Percentiles rank a stretch among this genome's conserved stretches.
These are phyloP conservation scores for Drosophila maculinotata DNA, from an alignment of 2,888 invertebrate genomes.

Conservation along the genomic window DNA sequence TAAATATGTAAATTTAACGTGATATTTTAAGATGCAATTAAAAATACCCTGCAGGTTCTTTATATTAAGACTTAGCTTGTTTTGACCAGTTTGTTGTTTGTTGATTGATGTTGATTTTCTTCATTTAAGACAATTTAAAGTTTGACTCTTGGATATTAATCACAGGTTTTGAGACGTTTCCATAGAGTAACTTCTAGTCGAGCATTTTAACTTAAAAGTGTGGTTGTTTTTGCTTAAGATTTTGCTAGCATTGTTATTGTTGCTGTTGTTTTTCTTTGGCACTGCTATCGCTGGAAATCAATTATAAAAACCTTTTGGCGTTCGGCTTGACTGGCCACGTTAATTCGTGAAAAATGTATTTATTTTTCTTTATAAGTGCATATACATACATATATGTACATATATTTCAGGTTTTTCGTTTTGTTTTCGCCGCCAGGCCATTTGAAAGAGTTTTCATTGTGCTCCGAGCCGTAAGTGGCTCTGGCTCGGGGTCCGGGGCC, in stretches of 20 bases:
- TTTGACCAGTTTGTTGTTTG: too few species aligned
- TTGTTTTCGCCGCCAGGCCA: conserved; percentile 39
- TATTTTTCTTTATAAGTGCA: conserved; percentile 48
- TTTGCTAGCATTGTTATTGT: conserved; percentile 6
- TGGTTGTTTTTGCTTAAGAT: conserved; percentile 17
- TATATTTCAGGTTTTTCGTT: conserved; percentile 35
- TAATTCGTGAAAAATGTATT: conserved; percentile 76
- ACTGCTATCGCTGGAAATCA: conserved; percentile 74
- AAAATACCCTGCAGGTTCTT: too few species aligned
- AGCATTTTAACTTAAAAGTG: not conserved
- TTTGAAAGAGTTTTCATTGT: conserved; percentile 78
- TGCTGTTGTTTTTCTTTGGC: conserved; percentile 44
- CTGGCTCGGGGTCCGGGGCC: conserved; percentile 21
- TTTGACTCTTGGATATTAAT: too few species aligned
- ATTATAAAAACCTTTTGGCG: conserved; percentile 76
- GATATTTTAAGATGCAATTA: too few species aligned
- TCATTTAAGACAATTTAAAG: too few species aligned
- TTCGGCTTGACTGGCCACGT: conserved; percentile 73
- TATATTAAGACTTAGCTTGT: too few species aligned
- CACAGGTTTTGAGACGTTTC: too few species aligned
- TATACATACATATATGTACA: not conserved
- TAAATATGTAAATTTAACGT: too few species aligned
- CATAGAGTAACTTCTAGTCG: conserved; percentile 6
- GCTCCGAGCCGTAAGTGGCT: conserved; percentile 61
- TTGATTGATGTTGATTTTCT: too few species aligned